Conservation (phyloP, 1,140 invertebrate genomes). For the Drosophila aff. region DNA sequence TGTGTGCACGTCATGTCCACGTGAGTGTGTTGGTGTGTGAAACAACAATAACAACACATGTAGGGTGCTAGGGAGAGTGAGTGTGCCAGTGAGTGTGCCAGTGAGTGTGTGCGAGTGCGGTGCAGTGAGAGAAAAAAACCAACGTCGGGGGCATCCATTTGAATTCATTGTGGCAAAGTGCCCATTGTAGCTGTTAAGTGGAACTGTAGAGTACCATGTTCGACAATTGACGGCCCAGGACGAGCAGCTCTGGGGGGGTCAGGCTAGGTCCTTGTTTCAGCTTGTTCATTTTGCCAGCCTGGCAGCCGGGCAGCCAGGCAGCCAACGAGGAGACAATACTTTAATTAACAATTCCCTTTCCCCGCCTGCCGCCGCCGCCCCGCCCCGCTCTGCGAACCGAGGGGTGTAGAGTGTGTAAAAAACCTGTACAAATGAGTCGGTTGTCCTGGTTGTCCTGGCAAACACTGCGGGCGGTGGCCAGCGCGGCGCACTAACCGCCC, state of each 20-base stretch:
- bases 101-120: conserved; percentile 15
- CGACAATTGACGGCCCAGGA: conserved; percentile 83
- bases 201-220: conserved; percentile 84
- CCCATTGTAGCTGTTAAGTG: conserved; percentile 84
- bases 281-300: conserved; percentile 81
- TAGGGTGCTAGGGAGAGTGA: conserved; percentile 24
- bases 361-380: not conserved
- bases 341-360: conserved; percentile 84
- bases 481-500: conserved; percentile 74
- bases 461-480: conserved; percentile 78
- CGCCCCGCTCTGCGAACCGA: not conserved
- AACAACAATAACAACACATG: conserved; percentile 66
- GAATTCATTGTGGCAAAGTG: conserved; percentile 84
- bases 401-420: conserved; percentile 37
- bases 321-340: conserved; percentile 83
- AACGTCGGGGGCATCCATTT: conserved; percentile 79
- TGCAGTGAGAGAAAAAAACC: conserved; percentile 43
- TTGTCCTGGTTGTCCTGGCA: conserved; percentile 77
- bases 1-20: conserved; percentile 79
- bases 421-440: conserved; percentile 83
- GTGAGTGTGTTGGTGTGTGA: conserved; percentile 57
- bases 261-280: conserved; percentile 71
- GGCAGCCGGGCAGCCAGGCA: conserved; percentile 16
- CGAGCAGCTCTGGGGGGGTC: conserved; percentile 30
- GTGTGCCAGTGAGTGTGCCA: conserved; percentile 2